phyloP scores from a whole-genome alignment of 2,113 vertebrate species.

The Canis aureus region DNA sequence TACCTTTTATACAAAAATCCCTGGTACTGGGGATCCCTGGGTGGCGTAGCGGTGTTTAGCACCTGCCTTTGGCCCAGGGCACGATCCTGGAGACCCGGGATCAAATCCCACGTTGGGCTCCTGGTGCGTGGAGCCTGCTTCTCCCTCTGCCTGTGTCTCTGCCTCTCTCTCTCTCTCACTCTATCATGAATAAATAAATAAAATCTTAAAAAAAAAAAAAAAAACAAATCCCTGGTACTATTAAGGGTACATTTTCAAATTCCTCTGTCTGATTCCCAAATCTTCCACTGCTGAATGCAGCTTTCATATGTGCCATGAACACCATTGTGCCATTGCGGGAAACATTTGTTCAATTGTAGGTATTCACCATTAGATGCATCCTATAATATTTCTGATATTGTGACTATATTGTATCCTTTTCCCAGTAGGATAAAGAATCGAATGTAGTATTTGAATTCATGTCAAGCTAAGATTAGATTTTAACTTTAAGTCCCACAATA shows the following conservation, averaged over 20 bases:
- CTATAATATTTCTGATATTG: constrained; percentile 12
- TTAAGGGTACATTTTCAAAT: not conserved
- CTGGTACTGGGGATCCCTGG: not conserved
- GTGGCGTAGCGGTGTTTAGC: too few relatives aligned
- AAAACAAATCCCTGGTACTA: not conserved
- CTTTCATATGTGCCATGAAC: not conserved
- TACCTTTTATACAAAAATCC: constrained; percentile 37
- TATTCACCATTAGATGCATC: not conserved
- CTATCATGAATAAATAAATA: too few relatives aligned
- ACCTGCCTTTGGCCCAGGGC: too few relatives aligned
- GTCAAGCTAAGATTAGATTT: constrained; percentile 71
- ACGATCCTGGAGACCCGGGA: too few relatives aligned
- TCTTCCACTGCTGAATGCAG: not conserved
- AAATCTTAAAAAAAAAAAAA: too few relatives aligned
- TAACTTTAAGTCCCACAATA: constrained; percentile 69
- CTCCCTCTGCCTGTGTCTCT: too few relatives aligned
- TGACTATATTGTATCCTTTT: not conserved
- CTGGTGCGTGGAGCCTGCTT: too few relatives aligned
- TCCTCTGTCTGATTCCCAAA: not conserved
- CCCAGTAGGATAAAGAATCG: not conserved
- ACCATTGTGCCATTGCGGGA: not conserved
- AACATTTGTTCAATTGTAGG: not conserved
- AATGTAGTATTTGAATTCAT: constrained; percentile 38
- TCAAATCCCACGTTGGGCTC: too few relatives aligned
- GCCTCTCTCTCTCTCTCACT: too few relatives aligned